phyloP scores from a whole-genome alignment of 2,888 invertebrate genomes.

The Caradrina kadenii region DNA sequence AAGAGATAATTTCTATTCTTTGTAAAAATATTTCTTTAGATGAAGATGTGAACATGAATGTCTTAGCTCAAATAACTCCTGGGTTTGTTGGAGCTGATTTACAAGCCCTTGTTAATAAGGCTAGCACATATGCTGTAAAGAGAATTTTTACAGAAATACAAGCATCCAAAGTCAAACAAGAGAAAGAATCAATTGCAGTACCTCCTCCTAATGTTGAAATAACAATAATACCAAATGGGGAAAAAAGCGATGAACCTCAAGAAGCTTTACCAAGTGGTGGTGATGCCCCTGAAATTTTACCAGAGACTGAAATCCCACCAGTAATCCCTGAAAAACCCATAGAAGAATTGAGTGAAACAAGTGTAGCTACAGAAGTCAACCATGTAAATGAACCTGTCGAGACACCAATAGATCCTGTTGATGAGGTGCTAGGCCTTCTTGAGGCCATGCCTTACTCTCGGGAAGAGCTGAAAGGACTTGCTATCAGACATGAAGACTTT shows the following conservation, averaged over 20 bases:
- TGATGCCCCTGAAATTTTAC: conserved; percentile 66
- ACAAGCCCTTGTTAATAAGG: conserved; percentile 95
- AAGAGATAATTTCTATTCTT: conserved; percentile 94
- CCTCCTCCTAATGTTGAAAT: conserved; percentile 68
- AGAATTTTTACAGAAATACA: conserved; percentile 84
- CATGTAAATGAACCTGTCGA: conserved; percentile 61
- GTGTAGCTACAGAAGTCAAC: conserved; percentile 63
- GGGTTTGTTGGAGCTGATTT: conserved; percentile 99
- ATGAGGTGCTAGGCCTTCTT: conserved; percentile 92
- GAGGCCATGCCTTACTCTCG: conserved; percentile 92
- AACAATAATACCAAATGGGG: conserved; percentile 82
- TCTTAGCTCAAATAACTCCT: conserved; percentile 96
- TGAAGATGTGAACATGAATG: conserved; percentile 93
- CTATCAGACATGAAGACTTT: conserved; percentile 94
- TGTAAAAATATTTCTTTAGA: conserved; percentile 93
- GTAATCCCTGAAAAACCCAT: conserved; percentile 65
- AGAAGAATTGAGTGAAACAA: conserved; percentile 64
- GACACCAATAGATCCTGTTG: conserved; percentile 72
- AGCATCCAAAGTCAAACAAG: conserved; percentile 64
- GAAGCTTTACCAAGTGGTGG: conserved; percentile 63
- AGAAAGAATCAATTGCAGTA: conserved; percentile 53
- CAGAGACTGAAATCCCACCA: conserved; percentile 61
- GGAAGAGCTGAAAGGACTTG: conserved; percentile 92
- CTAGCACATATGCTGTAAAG: conserved; percentile 96
- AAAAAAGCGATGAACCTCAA: conserved; percentile 72